Evolutionary conservation across 2,797 vertebrate species (phyloP).

Genomic region (Peromyscus nudipes): DNA sequence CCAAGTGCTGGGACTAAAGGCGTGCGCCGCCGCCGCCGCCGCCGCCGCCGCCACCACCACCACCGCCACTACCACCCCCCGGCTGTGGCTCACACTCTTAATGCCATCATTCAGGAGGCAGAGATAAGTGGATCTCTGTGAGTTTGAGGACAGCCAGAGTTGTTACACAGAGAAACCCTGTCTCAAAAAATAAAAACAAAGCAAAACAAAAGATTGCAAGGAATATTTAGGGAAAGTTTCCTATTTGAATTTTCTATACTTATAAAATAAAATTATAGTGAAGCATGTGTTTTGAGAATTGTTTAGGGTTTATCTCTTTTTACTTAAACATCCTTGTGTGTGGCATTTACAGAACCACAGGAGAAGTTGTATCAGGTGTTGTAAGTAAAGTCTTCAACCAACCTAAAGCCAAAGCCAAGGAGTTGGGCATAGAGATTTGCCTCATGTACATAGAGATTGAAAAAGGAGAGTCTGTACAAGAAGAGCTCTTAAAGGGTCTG

Average conservation of each 20-base stretch:
- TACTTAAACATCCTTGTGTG: conserved; percentile 41
- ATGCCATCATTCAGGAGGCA: neutral
- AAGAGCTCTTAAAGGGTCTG: conserved; percentile 97
- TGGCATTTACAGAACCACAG: conserved; percentile 92
- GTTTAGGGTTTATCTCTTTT: neutral
- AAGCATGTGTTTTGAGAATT: conserved; percentile 26
- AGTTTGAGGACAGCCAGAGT: neutral
- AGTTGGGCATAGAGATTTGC: conserved; percentile 96
- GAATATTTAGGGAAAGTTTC: conserved; percentile 38
- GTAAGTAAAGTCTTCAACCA: conserved; percentile 99
- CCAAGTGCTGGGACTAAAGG: too few relatives aligned
- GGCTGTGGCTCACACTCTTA: neutral
- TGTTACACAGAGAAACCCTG: neutral
- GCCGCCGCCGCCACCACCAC: too few relatives aligned
- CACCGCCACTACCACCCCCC: too few relatives aligned
- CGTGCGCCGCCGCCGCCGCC: too few relatives aligned
- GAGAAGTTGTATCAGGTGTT: conserved; percentile 97
- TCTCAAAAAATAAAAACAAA: neutral
- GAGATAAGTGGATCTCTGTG: neutral
- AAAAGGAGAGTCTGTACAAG: conserved; percentile 96
- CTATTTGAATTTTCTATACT: conserved; percentile 58
- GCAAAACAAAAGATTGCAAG: conserved; percentile 47
- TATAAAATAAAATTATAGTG: neutral
- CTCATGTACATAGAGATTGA: conserved; percentile 98
- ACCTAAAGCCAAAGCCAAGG: conserved; percentile 98